These are phyloP conservation scores for Bibio marci DNA, from an alignment of 2,888 invertebrate genomes.

Conservation along the genomic window DNA sequence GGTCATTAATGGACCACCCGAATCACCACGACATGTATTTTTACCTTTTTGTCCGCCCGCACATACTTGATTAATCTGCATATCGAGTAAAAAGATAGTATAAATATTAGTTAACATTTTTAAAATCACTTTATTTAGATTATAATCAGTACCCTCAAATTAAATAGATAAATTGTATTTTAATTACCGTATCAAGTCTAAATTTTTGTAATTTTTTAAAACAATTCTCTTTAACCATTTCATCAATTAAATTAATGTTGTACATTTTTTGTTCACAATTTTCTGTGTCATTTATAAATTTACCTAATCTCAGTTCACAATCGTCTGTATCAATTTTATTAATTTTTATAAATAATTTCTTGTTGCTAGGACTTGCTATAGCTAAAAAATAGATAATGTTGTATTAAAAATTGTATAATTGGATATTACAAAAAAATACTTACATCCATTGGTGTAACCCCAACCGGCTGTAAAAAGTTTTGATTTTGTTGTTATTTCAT, in stretches of 20 bases:
- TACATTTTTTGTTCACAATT: no score
- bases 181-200: no score
- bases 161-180: no score
- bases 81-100: no score
- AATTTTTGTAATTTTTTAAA: no score
- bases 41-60: not conserved
- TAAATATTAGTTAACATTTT: no score
- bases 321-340: not conserved
- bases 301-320: not conserved
- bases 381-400: not conserved
- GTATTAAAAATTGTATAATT: not conserved
- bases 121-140: no score
- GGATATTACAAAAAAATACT: not conserved
- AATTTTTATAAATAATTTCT: not conserved
- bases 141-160: no score
- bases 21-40: not conserved
- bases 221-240: no score
- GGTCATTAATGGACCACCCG: slow-evolving; percentile 1
- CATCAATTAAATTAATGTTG: no score
- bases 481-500: no score
- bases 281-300: no score
- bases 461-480: not conserved
- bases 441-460: slow-evolving; percentile 1
- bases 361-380: not conserved
- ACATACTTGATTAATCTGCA: not conserved